Conservation (phyloP, 2,113 vertebrate genomes). For the Polypterus senegalus region DNA sequence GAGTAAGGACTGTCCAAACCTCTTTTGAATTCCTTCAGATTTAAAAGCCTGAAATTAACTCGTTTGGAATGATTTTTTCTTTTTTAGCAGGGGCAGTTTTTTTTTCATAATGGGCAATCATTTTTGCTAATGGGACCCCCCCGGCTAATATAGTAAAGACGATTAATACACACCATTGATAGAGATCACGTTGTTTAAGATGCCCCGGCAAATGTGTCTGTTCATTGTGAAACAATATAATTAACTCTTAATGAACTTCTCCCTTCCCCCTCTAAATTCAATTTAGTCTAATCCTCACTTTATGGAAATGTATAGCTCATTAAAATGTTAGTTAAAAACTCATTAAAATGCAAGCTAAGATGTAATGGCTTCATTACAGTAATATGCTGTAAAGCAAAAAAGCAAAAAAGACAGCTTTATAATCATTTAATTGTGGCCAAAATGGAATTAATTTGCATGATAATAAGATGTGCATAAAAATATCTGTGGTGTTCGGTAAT, state of each 20-base stretch:
- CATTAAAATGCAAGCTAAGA: constrained; percentile 83
- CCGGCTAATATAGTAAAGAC: constrained; percentile 38
- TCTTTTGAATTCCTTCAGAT: too few relatives aligned
- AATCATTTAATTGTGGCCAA: constrained; percentile 80
- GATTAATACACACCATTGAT: constrained; percentile 33
- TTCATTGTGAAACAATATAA: constrained; percentile 63
- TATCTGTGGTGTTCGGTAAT: constrained; percentile 54
- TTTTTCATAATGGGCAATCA: constrained; percentile 31
- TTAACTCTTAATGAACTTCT: constrained; percentile 79
- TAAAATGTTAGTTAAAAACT: constrained; percentile 91
- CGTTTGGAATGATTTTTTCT: too few relatives aligned
- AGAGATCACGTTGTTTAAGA: constrained; percentile 29
- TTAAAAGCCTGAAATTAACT: too few relatives aligned
- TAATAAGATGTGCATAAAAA: constrained; percentile 50
- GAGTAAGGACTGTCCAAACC: too few relatives aligned
- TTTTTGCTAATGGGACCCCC: constrained; percentile 39
- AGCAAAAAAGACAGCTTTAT: constrained; percentile 56
- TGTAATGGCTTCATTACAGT: constrained; percentile 85
- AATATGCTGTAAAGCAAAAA: constrained; percentile 74
- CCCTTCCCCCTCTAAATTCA: constrained; percentile 55
- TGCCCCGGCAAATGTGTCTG: constrained; percentile 43
- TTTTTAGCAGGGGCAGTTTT: too few relatives aligned
- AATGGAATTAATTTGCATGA: constrained; percentile 81
- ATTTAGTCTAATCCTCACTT: constrained; percentile 75
- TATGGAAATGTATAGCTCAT: constrained; percentile 85